phyloP scores from a whole-genome alignment of 2,797 vertebrate genomes.

The Ambastaia sidthimunki region DNA sequence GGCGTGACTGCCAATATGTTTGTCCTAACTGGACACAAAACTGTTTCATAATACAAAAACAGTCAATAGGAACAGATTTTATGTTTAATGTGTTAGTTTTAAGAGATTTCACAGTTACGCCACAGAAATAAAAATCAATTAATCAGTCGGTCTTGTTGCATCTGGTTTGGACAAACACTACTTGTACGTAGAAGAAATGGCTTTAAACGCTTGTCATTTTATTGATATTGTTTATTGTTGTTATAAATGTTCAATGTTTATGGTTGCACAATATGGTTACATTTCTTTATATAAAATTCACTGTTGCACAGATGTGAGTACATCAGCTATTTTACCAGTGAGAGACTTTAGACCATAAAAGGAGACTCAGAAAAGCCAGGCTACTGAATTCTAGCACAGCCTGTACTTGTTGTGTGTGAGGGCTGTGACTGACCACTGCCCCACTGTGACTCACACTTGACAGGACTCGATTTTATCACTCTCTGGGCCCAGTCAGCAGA shows the following conservation, averaged over 20 bases:
- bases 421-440: slow-evolving; percentile 54
- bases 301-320: not conserved
- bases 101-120: too few relatives aligned
- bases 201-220: not conserved
- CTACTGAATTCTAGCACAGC: slow-evolving; percentile 8
- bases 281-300: too few relatives aligned
- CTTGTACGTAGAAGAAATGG: not conserved
- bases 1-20: not conserved
- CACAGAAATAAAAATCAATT: not conserved
- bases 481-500: slow-evolving; percentile 96
- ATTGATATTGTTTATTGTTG: too few relatives aligned
- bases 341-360: not conserved
- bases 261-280: too few relatives aligned
- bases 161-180: not conserved
- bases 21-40: not conserved
- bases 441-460: slow-evolving; percentile 68
- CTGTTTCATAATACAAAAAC: not conserved
- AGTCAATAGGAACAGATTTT: too few relatives aligned
- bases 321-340: not conserved
- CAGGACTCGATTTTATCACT: slow-evolving; percentile 99
- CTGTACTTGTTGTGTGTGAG: slow-evolving; percentile 35
- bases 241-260: too few relatives aligned
- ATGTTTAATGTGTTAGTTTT: too few relatives aligned
- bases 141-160: not conserved
- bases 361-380: slow-evolving; percentile 14